Evolutionary conservation across 2,888 invertebrate species (phyloP).

Genomic region (Eristalis pertinax): DNA sequence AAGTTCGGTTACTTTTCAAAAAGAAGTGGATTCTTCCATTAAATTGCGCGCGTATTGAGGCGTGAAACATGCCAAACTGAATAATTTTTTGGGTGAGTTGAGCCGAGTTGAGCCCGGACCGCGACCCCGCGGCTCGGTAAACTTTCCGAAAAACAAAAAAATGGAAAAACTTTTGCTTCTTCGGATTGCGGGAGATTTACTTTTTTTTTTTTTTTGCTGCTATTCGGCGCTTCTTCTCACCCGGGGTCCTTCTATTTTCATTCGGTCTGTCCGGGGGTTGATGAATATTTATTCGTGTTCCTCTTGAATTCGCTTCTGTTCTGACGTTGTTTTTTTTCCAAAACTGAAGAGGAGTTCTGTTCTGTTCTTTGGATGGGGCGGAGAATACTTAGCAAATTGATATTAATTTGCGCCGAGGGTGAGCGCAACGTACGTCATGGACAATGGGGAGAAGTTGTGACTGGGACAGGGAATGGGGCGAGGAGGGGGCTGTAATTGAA

Average conservation of each 20-base stretch:
- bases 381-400: conserved; percentile 78
- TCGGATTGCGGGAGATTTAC: conserved; percentile 48
- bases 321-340: conserved; percentile 12
- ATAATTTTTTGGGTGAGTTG: conserved; percentile 66
- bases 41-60: conserved; percentile 79
- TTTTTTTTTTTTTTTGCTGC: conserved; percentile 41
- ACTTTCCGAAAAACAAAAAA: conserved; percentile 46
- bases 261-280: conserved; percentile 53
- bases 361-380: conserved; percentile 41
- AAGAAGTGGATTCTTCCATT: conserved; percentile 79
- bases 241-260: conserved; percentile 44
- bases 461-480: conserved; percentile 17
- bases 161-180: conserved; percentile 64
- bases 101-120: neutral
- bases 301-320: conserved; percentile 27
- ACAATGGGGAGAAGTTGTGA: conserved; percentile 32
- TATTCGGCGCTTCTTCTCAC: neutral
- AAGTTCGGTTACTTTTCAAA: conserved; percentile 46
- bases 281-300: conserved; percentile 70
- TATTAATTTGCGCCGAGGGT: conserved; percentile 77
- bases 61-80: conserved; percentile 77
- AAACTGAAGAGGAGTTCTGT: neutral
- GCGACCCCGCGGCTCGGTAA: conserved; percentile 67
- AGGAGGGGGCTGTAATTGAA: conserved; percentile 71
- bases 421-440: conserved; percentile 49